Conservation (phyloP, 2,113 vertebrate genomes). For the Sturnus vulgaris region DNA sequence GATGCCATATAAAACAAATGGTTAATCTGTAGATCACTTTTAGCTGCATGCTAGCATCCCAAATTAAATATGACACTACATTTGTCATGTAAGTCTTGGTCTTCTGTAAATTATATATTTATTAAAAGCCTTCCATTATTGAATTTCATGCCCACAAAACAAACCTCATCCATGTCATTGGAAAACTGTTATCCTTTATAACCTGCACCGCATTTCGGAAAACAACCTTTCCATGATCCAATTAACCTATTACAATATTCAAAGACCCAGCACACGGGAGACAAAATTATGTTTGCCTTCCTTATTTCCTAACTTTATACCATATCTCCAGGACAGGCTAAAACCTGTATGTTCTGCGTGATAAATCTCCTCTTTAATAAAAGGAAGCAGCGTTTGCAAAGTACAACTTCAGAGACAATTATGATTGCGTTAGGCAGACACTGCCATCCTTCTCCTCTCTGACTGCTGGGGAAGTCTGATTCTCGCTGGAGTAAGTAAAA, state of each 20-base stretch:
- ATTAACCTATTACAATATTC: slow-evolving; percentile 67
- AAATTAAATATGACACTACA: slow-evolving; percentile 64
- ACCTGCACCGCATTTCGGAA: slow-evolving; percentile 5
- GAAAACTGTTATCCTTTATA: slow-evolving; percentile 57
- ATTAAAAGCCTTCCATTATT: slow-evolving; percentile 66
- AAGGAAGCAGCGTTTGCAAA: slow-evolving; percentile 54
- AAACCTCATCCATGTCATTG: slow-evolving; percentile 50
- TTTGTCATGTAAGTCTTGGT: slow-evolving; percentile 61
- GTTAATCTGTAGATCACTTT: slow-evolving; percentile 55
- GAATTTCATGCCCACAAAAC: slow-evolving; percentile 60
- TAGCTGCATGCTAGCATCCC: slow-evolving; percentile 45
- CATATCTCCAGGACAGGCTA: slow-evolving; percentile 6
- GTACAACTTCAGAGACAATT: slow-evolving; percentile 34
- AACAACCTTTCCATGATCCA: slow-evolving; percentile 56
- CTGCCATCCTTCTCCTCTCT: slow-evolving; percentile 6
- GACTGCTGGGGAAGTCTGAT: background rate
- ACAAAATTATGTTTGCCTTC: slow-evolving; percentile 53
- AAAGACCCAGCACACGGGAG: slow-evolving; percentile 40
- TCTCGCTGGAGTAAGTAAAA: background rate
- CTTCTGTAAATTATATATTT: slow-evolving; percentile 55
- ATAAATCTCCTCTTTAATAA: slow-evolving; percentile 54
- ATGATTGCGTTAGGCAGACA: slow-evolving; percentile 26
- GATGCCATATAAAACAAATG: background rate
- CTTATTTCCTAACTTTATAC: slow-evolving; percentile 34
- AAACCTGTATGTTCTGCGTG: slow-evolving; percentile 26